Evolutionary conservation across 2,888 invertebrate species (phyloP), one percentile per base, ranked within the genome.

Genomic region (Oeneis ivallda): DNA sequence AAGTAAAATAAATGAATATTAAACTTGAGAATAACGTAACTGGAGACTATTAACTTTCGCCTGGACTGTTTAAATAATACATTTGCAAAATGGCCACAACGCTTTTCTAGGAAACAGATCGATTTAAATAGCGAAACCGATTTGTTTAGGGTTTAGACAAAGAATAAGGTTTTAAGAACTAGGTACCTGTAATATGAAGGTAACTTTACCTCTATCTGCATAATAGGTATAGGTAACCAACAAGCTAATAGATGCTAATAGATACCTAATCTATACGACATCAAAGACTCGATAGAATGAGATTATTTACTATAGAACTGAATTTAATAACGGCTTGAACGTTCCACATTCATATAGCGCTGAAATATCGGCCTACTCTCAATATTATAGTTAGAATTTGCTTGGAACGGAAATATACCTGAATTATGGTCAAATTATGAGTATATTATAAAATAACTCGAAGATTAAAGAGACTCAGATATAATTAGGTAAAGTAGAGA

Each of bases 51-150:
- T 26, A 26, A 26, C 1, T 26, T 26, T 26, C 2, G 26, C 26
- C 26, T 26, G 26, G 26, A 26, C 60, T 70, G 70, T 78, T 78
- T 84, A 76, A 84, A 84, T 85, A 83, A 79, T 84, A 74, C 72
- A 85, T 81, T 78, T 75, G 79, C 75, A 79, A 80, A 56, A 78
- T 78, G 68, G 72, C 71, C 65, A 61, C n/a, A 13, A 37, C 62
- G 5, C 10, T 56, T 57, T 67, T 61, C 61, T 41, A 15, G 52
- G 67, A 67, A 67, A 52, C 11, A 17, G 37, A 67, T 67, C 57
- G 57, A 64, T 67, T 37, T 58, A 37, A 64, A 58, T 41, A 47
- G 60, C 43, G 13, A 45, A 58, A 67, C 58, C 67, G 26, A 67
- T 64, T 59, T 10, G 1, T 54, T 67, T 39, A 61, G 39, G 56